Percentiles rank a stretch among this genome's conserved stretches.
Evolutionary conservation across 1,140 invertebrate genomes (phyloP).

Genomic region (Camponotus vicinus): DNA sequence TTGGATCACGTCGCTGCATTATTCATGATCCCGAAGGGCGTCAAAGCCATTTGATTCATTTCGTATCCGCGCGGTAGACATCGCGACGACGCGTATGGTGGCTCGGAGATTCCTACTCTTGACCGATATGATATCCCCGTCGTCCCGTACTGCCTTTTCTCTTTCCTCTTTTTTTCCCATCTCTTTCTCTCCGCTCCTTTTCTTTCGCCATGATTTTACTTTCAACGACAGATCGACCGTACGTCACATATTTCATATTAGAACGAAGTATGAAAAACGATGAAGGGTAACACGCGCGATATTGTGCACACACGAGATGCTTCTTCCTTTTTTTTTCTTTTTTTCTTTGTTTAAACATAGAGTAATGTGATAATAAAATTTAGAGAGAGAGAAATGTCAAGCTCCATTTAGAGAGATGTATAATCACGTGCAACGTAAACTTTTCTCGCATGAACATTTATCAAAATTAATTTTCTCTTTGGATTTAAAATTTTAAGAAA

Average conservation of each 20-base stretch:
- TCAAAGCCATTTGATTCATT: slow-evolving; percentile 83
- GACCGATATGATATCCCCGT: slow-evolving; percentile 64
- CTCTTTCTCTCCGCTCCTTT: neutral
- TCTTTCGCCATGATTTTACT: slow-evolving; percentile 38
- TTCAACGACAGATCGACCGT: slow-evolving; percentile 47
- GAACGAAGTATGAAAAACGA: slow-evolving; percentile 36
- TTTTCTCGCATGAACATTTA: neutral
- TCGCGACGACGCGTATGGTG: slow-evolving; percentile 59
- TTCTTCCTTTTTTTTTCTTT: too few species aligned
- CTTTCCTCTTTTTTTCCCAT: neutral
- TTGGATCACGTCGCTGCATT: slow-evolving; percentile 81
- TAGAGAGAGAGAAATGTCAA: neutral
- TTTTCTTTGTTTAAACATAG: slow-evolving; percentile 8
- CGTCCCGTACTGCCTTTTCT: neutral
- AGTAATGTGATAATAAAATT: slow-evolving; percentile 28
- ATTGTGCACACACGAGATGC: neutral
- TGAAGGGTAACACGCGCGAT: slow-evolving; percentile 21
- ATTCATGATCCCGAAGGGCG: slow-evolving; percentile 82
- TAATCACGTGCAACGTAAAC: neutral
- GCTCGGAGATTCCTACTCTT: slow-evolving; percentile 60
- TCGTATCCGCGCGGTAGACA: slow-evolving; percentile 78
- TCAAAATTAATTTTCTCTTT: slow-evolving; percentile 16
- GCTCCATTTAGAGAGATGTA: neutral
- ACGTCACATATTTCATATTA: slow-evolving; percentile 53
- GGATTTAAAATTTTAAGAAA: neutral